Evolutionary conservation across 1,140 invertebrate genomes (phyloP).

Genomic region (Samia ricini): DNA sequence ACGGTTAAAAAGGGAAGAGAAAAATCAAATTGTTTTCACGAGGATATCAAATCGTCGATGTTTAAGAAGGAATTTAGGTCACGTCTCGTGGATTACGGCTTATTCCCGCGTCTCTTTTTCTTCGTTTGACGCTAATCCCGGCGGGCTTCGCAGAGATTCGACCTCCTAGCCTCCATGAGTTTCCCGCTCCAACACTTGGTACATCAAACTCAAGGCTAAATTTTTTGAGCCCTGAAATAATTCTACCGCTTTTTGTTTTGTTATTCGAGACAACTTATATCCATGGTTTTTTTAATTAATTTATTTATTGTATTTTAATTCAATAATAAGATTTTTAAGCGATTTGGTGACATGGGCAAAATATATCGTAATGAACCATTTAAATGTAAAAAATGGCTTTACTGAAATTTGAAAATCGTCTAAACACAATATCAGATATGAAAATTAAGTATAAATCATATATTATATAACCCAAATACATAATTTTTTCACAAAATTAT

Average conservation of each 20-base stretch:
- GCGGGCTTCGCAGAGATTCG: constrained; percentile 48
- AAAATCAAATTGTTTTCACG: constrained; percentile 66
- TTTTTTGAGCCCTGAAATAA: neutral
- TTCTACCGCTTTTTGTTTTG: neutral
- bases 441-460: too few species aligned
- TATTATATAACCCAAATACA: too few species aligned
- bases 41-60: constrained; percentile 65
- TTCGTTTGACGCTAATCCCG: constrained; percentile 70
- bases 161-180: constrained; percentile 31
- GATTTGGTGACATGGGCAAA: too few species aligned
- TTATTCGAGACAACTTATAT: neutral
- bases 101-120: constrained; percentile 71
- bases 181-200: constrained; percentile 20
- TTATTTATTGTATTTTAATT: neutral
- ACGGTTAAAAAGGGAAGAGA: constrained; percentile 38
- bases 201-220: constrained; percentile 43
- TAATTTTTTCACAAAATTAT: too few species aligned
- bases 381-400: too few species aligned
- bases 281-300: neutral
- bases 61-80: constrained; percentile 69
- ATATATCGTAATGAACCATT: too few species aligned
- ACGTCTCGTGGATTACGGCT: constrained; percentile 69
- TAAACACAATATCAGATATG: too few species aligned
- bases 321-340: too few species aligned
- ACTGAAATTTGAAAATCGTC: too few species aligned